Evolutionary conservation across 1,140 invertebrate species (phyloP).

Genomic region (Leguminivora glycinivorella): DNA sequence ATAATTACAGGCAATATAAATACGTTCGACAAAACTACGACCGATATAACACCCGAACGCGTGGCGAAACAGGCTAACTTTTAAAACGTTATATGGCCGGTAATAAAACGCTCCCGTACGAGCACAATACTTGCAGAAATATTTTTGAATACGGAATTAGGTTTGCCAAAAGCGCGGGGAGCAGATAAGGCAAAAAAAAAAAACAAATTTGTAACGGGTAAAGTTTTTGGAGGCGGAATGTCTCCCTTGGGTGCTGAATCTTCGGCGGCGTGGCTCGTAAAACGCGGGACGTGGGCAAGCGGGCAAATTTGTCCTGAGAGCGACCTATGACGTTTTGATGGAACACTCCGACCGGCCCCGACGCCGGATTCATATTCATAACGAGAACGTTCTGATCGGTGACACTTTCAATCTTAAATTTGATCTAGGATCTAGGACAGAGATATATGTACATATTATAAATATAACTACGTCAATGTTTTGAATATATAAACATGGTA

Average conservation of each 20-base stretch:
- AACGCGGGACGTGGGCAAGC: slow-evolving; percentile 74
- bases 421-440: slow-evolving; percentile 39
- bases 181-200: slow-evolving; percentile 78
- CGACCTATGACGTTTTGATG: slow-evolving; percentile 78
- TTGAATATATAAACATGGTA: not conserved
- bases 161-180: slow-evolving; percentile 75
- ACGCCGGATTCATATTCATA: slow-evolving; percentile 77
- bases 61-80: slow-evolving; percentile 71
- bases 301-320: slow-evolving; percentile 76
- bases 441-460: not conserved
- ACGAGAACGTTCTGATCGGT: slow-evolving; percentile 52
- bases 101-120: slow-evolving; percentile 75
- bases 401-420: slow-evolving; percentile 48
- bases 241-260: slow-evolving; percentile 77
- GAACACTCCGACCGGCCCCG: slow-evolving; percentile 68
- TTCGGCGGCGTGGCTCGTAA: slow-evolving; percentile 75
- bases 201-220: slow-evolving; percentile 79
- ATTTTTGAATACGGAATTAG: slow-evolving; percentile 79
- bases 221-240: slow-evolving; percentile 78
- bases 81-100: slow-evolving; percentile 77
- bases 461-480: not conserved
- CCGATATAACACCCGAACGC: slow-evolving; percentile 43
- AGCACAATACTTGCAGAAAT: slow-evolving; percentile 77
- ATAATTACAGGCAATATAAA: slow-evolving; percentile 61
- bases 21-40: slow-evolving; percentile 45